Conservation (phyloP, 1,140 invertebrate species). For the Microplitis mediator region DNA sequence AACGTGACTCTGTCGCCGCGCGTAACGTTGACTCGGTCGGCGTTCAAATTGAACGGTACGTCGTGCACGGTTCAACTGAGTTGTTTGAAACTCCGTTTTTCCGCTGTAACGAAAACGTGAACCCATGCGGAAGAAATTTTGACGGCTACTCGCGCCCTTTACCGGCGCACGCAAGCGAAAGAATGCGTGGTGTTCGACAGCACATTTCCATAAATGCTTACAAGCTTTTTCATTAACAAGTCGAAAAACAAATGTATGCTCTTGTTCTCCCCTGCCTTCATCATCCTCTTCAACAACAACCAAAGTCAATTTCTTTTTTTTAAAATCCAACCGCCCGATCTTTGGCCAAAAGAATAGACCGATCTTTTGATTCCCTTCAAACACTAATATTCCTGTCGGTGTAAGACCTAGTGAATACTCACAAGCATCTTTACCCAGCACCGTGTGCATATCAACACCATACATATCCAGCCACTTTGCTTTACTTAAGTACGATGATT, state of each 20-base stretch:
- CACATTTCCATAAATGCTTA: constrained; percentile 99
- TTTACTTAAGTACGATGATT: constrained; percentile 90
- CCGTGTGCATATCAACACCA: constrained; percentile 94
- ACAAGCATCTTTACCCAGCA: constrained; percentile 93
- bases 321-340: constrained; percentile 92
- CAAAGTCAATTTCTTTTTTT: constrained; percentile 93
- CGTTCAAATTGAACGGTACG: constrained; percentile 94
- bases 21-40: constrained; percentile 94
- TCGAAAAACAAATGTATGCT: constrained; percentile 83
- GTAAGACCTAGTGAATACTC: constrained; percentile 97
- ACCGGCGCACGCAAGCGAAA: constrained; percentile 91
- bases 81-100: constrained; percentile 95
- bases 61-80: constrained; percentile 83
- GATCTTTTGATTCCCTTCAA: constrained; percentile 94
- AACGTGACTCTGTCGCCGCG: constrained; percentile 85
- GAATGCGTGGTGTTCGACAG: constrained; percentile 98
- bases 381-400: constrained; percentile 96
- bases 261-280: constrained; percentile 83
- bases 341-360: constrained; percentile 99
- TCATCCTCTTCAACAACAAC: constrained; percentile 97
- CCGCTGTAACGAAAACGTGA: constrained; percentile 94
- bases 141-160: constrained; percentile 84
- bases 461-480: constrained; percentile 97
- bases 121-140: constrained; percentile 97
- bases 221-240: constrained; percentile 96